phyloP scores from a whole-genome alignment of 2,113 vertebrate species.

The Naja naja region DNA sequence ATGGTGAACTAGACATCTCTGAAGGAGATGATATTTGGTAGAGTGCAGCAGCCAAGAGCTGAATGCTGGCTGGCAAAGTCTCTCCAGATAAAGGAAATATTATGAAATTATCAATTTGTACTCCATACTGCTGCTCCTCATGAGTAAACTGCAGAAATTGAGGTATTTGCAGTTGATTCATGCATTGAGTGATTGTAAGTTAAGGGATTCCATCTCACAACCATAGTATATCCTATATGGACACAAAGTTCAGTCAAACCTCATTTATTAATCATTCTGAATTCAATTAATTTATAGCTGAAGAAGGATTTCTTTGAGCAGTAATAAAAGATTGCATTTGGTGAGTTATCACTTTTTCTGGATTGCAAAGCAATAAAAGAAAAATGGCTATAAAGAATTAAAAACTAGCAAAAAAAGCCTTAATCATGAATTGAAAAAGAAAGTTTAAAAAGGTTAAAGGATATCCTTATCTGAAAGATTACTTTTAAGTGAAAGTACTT shows the following conservation, averaged over 20 bases:
- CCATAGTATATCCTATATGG: background rate
- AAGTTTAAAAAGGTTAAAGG: background rate
- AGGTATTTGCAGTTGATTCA: background rate
- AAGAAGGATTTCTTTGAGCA: background rate
- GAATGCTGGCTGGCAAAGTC: background rate
- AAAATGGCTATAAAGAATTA: too few species aligned
- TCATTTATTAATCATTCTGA: too few species aligned
- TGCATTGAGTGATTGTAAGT: background rate
- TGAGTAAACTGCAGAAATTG: background rate
- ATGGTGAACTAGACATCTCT: too few species aligned
- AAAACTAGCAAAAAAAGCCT: too few species aligned
- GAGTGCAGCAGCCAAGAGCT: background rate
- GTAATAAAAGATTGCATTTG: background rate
- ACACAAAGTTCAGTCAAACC: background rate
- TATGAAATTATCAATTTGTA: background rate
- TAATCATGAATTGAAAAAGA: background rate
- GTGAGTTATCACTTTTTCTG: background rate
- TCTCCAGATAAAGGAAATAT: background rate
- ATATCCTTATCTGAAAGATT: background rate
- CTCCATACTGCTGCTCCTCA: background rate
- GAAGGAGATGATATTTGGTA: too few species aligned
- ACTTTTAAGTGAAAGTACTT: background rate
- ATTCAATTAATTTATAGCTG: background rate
- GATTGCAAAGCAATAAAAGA: background rate
- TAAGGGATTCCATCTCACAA: background rate